Evolutionary conservation across 2,113 vertebrate species (phyloP), one percentile per base, ranked within the genome.

Genomic region (Sinocyclocheilus grahami): DNA sequence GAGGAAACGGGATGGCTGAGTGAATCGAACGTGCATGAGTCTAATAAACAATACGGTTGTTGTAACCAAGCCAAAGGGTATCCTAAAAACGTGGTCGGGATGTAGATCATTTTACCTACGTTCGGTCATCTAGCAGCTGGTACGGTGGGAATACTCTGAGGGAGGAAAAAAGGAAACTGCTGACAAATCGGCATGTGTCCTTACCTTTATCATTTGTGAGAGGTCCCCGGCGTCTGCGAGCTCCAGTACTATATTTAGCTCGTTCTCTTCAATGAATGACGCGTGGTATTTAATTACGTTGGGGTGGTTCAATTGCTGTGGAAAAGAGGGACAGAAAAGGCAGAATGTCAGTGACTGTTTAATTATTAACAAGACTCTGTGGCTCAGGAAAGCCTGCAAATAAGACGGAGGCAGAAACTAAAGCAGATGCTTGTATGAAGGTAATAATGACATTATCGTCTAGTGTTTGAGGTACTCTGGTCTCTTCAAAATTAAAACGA

Each of bases 261-360:
- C 97, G 85, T 99, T 98, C 90, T 99, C 97, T 93, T 99, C 98
- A 90, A 99, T 99, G 93, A 99, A 99, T 67, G 97, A 99, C n/a
- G 97, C 98, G 75, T 98, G 97, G 90, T 99, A 99, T 93, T 99
- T 99, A 92, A 99, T 99, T 89, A 99, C 97, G 93, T 99, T 99
- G 87, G 98, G 96, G 91, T 99, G 98, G 92, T 99, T 99, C 93
- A 99, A 90, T 97, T 99, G 98, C 98, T 99, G 94, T 91, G 78
- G 84, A 82, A 20, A 22, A n/a, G 55, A 88, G 83, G 86, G 79
- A 82, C 18, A 86, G 24, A n/a, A 78, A 75, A 84, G 55, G 0
- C 69, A 7, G 30, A 16, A 37, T 87, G 75, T 63, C 84, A 88
- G 75, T 86, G 89, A 90, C 82, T 91, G 62, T 90, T 88, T 87